Evolutionary conservation across 2,113 vertebrate genomes (phyloP), one percentile per base, ranked within the genome.

Genomic region (Gobius niger): DNA sequence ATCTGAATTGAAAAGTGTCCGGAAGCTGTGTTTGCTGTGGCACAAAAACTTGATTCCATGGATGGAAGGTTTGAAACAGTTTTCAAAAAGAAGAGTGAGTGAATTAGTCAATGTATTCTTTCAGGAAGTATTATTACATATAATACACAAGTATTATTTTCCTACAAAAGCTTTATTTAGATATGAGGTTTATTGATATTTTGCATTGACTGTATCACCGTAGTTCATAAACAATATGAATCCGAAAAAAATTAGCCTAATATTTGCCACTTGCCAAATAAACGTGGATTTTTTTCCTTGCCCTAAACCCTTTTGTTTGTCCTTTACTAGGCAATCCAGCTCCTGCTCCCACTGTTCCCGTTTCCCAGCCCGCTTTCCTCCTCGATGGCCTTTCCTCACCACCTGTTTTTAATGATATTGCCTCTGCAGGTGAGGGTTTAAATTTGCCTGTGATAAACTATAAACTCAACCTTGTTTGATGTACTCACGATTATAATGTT

Each of bases 321-420:
- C 53, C 47, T 47, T 67, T 78, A 89, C 68, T 85, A 93, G 93
- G 93, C n/a, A 89, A 91, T 76, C 92, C 95, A 44, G 77, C 95
- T 12, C 90, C 95, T 70, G 78, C 81, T 75, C 78, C 92, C 57
- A 82, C 91, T 75, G 83, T 86, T 41, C 80, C 96, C 92, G 74
- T 95, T 73, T 90, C 96, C 71, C 95, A 97, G 86, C 92, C 96
- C 54, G 73, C 94, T 0, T 98, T 98, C 82, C 93, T 99, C 73
- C 88, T 98, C 80, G 98, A 99, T 82, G 96, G 97, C 66, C 95
- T 99, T 79, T 90, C 93, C 52, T 93, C 95, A 81, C 96, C 93
- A 80, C 92, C 96, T 82, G 88, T 98, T 73, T 98, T 98, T 89
- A 99, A 96, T 92, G 96, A 98, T 83, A 92, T 95, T 73, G 74